Base-by-base conservation (phyloP, 2,113 vertebrate genomes). In the Campylorhamphus procurvoides region DNA sequence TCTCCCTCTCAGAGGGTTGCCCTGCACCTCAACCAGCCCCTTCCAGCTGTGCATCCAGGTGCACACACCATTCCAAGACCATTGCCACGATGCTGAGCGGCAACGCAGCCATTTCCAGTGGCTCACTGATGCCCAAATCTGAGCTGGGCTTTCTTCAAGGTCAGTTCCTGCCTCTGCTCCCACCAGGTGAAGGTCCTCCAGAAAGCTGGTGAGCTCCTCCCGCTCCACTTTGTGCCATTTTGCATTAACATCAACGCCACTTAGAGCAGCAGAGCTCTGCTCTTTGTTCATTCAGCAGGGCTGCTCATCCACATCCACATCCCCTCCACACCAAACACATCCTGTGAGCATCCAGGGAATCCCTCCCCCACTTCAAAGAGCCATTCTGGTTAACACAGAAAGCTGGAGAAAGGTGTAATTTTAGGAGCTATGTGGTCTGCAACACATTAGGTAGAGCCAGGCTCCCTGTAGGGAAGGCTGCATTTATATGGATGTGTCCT, bases 131-230 rank as follows among this genome's bases (percentile, higher is more conserved):
- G 58, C 15, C 53, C 31, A 68, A 29, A 83, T 25, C 55, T 10
- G 27, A 68, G 90, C 67, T 44, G 52, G 25, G 25, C 23, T 73
- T 92, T 58, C 80, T 46, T 77, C 91, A 95, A 80, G 91, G 91
- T 92, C 89, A 79, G 44, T 3, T 60, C 83, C 72, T 79, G 75
- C 66, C 93, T 90, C 59, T 59, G 67, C 33, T 94, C 84, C 83
- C 76, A 62, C 80, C 89, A 89, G 86, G 76, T 89, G 96, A 96
- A 90, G 72, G 76, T 58, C 28, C 78, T 66, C 53, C 4, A 10
- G 62, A 62, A 78, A 87, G 74, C 69, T 5, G 3, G 84, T 18
- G 66, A 16, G 3, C 39, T 82, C 66, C 82, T 87, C 47, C 67
- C 1, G 3, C 89, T 86, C 68, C 63, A 37, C 89, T 76, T 56